Conservation (phyloP, 1,140 invertebrate species). For the Danaus melanippus region DNA sequence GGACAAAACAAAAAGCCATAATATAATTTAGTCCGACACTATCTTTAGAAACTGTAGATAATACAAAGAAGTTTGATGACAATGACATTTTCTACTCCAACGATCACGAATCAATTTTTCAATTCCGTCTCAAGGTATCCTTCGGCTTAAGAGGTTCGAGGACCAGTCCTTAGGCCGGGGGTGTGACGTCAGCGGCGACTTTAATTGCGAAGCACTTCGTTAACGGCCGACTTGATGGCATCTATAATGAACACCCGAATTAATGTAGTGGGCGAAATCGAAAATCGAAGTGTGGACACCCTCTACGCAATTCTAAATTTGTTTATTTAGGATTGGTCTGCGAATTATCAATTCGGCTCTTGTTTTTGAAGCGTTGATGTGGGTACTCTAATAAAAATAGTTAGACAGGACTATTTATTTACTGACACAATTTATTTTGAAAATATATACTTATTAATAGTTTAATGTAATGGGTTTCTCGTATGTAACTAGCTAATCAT, state of each 20-base stretch:
- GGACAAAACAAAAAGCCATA: no score
- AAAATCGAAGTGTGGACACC: slow-evolving; percentile 65
- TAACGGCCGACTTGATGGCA: slow-evolving; percentile 68
- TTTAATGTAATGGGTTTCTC: no score
- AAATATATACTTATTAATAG: no score
- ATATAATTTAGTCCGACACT: no score
- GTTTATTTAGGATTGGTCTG: slow-evolving; percentile 65
- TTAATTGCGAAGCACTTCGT: slow-evolving; percentile 70
- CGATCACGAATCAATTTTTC: slow-evolving; percentile 62
- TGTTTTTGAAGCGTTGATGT: slow-evolving; percentile 31
- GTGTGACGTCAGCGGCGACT: slow-evolving; percentile 67
- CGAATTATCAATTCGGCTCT: slow-evolving; percentile 43
- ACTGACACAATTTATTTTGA: no score
- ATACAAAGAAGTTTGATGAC: slow-evolving; percentile 24
- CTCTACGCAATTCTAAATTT: slow-evolving; percentile 36
- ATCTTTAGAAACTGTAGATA: neutral
- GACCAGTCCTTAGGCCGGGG: slow-evolving; percentile 38
- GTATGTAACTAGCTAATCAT: no score
- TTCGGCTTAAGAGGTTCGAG: slow-evolving; percentile 45
- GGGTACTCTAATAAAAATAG: slow-evolving; percentile 10
- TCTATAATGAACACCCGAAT: slow-evolving; percentile 72
- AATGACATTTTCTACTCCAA: slow-evolving; percentile 26
- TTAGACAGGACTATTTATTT: neutral
- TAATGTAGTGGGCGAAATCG: slow-evolving; percentile 70
- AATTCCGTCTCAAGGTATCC: slow-evolving; percentile 61